phyloP scores from a whole-genome alignment of 2,888 invertebrate genomes.

The Ophioninae sp. region DNA sequence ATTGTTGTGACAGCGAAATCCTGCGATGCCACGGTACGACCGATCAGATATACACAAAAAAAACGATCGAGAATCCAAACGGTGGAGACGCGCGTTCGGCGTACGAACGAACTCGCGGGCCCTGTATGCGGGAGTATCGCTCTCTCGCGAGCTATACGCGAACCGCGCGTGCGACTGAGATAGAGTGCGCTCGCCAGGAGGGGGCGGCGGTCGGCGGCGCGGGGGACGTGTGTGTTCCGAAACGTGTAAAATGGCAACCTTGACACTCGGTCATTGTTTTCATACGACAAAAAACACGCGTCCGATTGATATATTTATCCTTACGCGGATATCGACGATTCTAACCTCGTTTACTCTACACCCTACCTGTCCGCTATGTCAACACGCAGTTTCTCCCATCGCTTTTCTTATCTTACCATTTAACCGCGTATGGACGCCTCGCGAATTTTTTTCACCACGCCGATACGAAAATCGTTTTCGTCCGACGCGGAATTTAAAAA shows the following conservation, averaged over 20 bases:
- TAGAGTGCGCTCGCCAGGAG: conserved; percentile 33
- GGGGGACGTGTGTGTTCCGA: too few species aligned
- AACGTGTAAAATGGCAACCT: conserved; percentile 78
- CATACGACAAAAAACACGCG: conserved; percentile 5
- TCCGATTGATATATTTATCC: too few species aligned
- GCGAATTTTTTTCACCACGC: too few species aligned
- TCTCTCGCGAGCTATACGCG: neutral
- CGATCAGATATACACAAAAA: conserved; percentile 53
- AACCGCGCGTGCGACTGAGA: conserved; percentile 18
- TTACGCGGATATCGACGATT: too few species aligned
- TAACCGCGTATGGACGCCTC: too few species aligned
- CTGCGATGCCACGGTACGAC: conserved; percentile 54
- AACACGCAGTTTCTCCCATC: neutral
- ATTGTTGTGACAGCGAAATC: conserved; percentile 75
- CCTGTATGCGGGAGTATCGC: neutral
- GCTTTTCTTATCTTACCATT: too few species aligned
- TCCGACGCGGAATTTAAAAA: too few species aligned
- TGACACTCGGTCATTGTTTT: conserved; percentile 75
- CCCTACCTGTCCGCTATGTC: too few species aligned
- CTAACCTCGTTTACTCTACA: too few species aligned
- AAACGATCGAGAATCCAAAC: conserved; percentile 39
- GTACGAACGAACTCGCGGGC: conserved; percentile 29
- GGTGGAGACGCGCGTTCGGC: conserved; percentile 47
- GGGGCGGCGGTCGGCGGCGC: conserved; percentile 9
- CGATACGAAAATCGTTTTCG: too few species aligned